Base-by-base conservation (phyloP, 2,888 invertebrate species). In the Heliconius sara region DNA sequence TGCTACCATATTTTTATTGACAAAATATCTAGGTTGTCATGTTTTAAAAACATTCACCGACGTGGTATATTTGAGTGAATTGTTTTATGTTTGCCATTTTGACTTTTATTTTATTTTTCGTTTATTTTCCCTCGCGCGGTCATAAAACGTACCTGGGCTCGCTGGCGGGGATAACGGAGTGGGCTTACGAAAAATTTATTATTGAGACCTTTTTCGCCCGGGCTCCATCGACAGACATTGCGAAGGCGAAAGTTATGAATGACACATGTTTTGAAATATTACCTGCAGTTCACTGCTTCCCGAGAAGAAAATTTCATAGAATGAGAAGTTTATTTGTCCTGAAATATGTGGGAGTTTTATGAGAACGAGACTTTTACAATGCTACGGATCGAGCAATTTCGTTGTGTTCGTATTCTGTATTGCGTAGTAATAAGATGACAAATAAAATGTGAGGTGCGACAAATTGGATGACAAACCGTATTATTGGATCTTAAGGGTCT, bases 201-300 rank as follows among this genome's bases (percentile, higher is more conserved):
- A 95, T 94, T 93, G 93, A 92, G 94, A 94, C 95, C 95, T 94
- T 95, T 75, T 94, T 93, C 92, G 91, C 93, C 91, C 90, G 89
- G 88, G 91, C 91, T 92, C 93, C 93, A 94, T 95, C 94, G 95
- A 94, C 95, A 94, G 94, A 95, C 95, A 95, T 95, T 95, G 94
- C 95, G 93, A 93, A 93, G 91, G 94, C 90, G 91, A 94, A 95
- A 95, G 93, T 95, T 95, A 95, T 95, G 95, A 95, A 95, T 95
- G 95, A 95, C 95, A 95, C 93, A 94, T 95, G 95, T 95, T 95
- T 95, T 95, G 95, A 95, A 95, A 95, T 95, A 95, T 95, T 94
- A 93, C 95, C 94, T 93, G 93, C 92, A 94, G 90, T 92, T 91
- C 93, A 93, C 93, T 92, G 92, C 92, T 92, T 88, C 91, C 90